Conservation (phyloP, 2,888 invertebrate genomes). For the Yponomeuta plumbellus region DNA sequence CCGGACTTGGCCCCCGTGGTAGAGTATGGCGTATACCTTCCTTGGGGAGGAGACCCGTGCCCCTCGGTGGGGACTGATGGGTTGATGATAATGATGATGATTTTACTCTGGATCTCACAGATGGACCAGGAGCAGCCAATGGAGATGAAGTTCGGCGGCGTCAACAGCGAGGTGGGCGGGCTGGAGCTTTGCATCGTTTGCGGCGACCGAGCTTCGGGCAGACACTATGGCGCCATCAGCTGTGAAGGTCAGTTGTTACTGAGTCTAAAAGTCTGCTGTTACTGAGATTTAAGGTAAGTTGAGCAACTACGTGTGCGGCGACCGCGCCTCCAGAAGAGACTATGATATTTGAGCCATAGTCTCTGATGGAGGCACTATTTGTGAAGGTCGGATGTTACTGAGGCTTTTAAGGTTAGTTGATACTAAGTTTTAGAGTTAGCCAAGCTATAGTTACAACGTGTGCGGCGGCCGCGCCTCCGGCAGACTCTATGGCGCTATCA, state of each 20-base stretch:
- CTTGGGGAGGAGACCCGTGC: no score
- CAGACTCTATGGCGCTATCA: conserved; percentile 94
- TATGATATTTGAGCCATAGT: no score
- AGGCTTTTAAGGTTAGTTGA: no score
- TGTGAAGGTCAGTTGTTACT: conserved; percentile 78
- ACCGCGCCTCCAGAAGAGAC: conserved; percentile 95
- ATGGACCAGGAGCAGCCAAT: conserved; percentile 26
- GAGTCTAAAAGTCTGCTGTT: no score
- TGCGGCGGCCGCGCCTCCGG: conserved; percentile 98
- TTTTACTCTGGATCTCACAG: background rate
- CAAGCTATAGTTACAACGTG: conserved; percentile 94
- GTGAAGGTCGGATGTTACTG: conserved; percentile 76
- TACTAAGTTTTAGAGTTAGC: conserved; percentile 72
- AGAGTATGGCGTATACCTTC: no score
- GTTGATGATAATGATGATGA: no score
- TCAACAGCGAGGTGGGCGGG: conserved; percentile 70
- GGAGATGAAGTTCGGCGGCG: conserved; percentile 59
- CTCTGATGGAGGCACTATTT: conserved; percentile 94
- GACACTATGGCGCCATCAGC: conserved; percentile 95
- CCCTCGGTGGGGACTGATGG: no score
- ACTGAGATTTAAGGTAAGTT: conserved; percentile 65
- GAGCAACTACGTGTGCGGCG: conserved; percentile 94
- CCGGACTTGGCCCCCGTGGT: no score
- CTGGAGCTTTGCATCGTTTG: conserved; percentile 96
- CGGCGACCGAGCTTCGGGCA: conserved; percentile 95